phyloP scores from a whole-genome alignment of 2,888 invertebrate genomes.

The Sylvicola fuscatus region DNA sequence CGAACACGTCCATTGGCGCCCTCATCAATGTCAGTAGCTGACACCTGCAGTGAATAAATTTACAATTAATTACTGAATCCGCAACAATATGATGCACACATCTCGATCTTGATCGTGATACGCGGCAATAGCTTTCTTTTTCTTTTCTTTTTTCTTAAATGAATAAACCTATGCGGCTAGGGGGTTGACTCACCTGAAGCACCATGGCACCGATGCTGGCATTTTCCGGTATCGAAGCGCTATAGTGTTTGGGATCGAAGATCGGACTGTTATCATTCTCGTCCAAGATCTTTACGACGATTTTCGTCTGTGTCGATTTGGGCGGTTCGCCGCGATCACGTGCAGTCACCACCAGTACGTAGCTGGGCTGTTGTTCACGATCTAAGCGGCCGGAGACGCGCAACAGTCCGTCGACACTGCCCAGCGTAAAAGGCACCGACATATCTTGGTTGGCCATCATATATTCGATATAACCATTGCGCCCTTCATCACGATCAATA shows the following conservation, averaged over 20 bases:
- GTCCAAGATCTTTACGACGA: constrained; percentile 57
- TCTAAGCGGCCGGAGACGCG: constrained; percentile 73
- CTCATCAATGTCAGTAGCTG: constrained; percentile 74
- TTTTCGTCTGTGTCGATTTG: constrained; percentile 42
- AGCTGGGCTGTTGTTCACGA: constrained; percentile 56
- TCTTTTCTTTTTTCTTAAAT: too few species aligned
- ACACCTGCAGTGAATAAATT: constrained; percentile 33
- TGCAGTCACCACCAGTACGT: constrained; percentile 58
- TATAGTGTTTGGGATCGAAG: constrained; percentile 76
- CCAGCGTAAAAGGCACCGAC: constrained; percentile 51
- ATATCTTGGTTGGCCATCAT: constrained; percentile 46
- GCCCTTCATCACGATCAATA: constrained; percentile 72
- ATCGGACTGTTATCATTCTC: constrained; percentile 82
- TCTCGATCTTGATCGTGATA: too few species aligned
- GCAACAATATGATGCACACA: too few species aligned
- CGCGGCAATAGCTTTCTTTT: too few species aligned
- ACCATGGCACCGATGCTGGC: constrained; percentile 86
- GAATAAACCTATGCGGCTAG: too few species aligned
- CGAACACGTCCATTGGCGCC: constrained; percentile 79
- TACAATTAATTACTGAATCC: too few species aligned
- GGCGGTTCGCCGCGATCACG: constrained; percentile 75
- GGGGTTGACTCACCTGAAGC: constrained; percentile 52
- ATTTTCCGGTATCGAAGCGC: constrained; percentile 78
- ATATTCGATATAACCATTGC: constrained; percentile 82
- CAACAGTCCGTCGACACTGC: constrained; percentile 70